Evolutionary conservation across 2,888 invertebrate species (phyloP).

Genomic region (Leucophenga montana): DNA sequence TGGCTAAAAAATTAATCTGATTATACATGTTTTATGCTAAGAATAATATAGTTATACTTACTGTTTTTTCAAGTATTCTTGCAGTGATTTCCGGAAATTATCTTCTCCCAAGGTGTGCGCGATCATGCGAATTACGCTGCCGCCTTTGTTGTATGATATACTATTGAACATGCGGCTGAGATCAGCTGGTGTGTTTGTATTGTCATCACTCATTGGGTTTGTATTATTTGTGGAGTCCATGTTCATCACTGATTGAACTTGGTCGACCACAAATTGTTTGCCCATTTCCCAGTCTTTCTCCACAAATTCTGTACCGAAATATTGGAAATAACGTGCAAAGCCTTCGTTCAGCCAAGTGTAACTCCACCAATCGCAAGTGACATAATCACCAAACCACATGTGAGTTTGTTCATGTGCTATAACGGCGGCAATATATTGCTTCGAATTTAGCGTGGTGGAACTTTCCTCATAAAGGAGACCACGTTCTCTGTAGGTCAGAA

Average conservation of each 20-base stretch:
- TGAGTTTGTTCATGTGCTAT: slow-evolving; percentile 75
- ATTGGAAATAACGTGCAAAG: slow-evolving; percentile 84
- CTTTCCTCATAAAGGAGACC: slow-evolving; percentile 79
- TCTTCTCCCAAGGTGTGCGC: slow-evolving; percentile 77
- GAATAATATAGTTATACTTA: slow-evolving; percentile 49
- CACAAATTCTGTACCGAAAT: slow-evolving; percentile 75
- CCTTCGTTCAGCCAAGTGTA: slow-evolving; percentile 80
- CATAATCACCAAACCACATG: slow-evolving; percentile 80
- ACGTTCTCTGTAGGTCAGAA: slow-evolving; percentile 86
- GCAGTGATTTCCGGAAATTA: slow-evolving; percentile 76
- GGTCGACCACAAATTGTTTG: slow-evolving; percentile 81
- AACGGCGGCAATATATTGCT: slow-evolving; percentile 78
- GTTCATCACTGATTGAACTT: slow-evolving; percentile 78
- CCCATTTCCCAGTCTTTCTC: slow-evolving; percentile 78
- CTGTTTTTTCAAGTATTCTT: slow-evolving; percentile 74
- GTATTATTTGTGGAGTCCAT: slow-evolving; percentile 77
- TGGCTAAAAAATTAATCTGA: slow-evolving; percentile 43
- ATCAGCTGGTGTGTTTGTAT: slow-evolving; percentile 76
- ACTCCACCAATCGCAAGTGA: slow-evolving; percentile 76
- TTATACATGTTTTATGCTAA: background rate
- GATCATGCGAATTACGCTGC: slow-evolving; percentile 80
- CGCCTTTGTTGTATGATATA: slow-evolving; percentile 82
- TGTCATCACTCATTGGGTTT: slow-evolving; percentile 76
- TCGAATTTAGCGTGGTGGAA: slow-evolving; percentile 76
- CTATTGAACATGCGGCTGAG: slow-evolving; percentile 79